Evolutionary conservation across 2,888 invertebrate genomes (phyloP).

Genomic region (Rhagonycha lutea): DNA sequence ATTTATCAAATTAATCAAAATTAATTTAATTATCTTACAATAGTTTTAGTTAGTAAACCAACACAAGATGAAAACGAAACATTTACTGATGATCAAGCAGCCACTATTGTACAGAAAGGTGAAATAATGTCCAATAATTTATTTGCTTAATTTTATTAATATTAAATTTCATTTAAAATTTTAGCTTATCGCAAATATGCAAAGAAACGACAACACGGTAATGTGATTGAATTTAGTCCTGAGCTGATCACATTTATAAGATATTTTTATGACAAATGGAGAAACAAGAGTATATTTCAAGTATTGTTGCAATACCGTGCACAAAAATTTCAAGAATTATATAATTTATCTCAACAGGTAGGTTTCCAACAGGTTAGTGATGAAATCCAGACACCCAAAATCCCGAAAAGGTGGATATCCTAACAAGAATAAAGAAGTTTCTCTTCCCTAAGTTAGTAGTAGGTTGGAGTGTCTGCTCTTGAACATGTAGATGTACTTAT

Average conservation of each 20-base stretch:
- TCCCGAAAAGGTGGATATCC: too few species aligned
- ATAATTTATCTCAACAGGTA: slow-evolving; percentile 88
- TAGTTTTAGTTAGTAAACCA: neutral
- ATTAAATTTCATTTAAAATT: slow-evolving; percentile 13
- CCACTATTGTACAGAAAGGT: neutral
- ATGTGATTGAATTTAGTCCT: slow-evolving; percentile 67
- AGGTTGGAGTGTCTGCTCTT: too few species aligned
- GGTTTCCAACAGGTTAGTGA: neutral
- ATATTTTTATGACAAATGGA: slow-evolving; percentile 81
- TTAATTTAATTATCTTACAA: neutral
- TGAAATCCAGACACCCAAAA: too few species aligned
- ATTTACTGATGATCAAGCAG: neutral
- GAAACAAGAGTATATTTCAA: slow-evolving; percentile 78
- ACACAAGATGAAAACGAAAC: neutral
- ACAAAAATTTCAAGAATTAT: slow-evolving; percentile 79
- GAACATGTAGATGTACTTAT: too few species aligned
- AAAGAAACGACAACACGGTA: neutral
- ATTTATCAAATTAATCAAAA: neutral
- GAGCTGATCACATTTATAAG: slow-evolving; percentile 75
- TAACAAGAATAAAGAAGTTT: too few species aligned
- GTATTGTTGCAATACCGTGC: slow-evolving; percentile 82
- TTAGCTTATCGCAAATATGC: slow-evolving; percentile 74
- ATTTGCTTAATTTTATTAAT: neutral
- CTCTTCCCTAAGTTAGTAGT: too few species aligned
- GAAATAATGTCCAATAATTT: neutral